Evolutionary conservation across 1,140 invertebrate genomes (phyloP).

Genomic region (Cyclina sinensis): DNA sequence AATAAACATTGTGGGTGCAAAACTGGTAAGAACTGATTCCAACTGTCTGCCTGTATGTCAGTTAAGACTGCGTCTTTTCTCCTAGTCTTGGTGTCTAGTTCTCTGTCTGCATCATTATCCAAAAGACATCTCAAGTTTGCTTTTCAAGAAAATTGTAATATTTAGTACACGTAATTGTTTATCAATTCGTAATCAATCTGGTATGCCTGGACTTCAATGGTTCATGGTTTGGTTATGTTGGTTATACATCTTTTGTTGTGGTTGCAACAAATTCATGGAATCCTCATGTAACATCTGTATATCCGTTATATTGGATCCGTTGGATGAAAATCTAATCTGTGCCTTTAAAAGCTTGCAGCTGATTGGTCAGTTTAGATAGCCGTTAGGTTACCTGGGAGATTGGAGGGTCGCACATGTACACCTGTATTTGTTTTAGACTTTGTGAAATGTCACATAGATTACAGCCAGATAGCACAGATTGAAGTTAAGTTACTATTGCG

Average conservation of each 20-base stretch:
- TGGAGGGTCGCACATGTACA: conserved; percentile 36
- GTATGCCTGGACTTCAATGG: neutral
- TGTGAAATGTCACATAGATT: conserved; percentile 68
- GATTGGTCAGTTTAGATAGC: conserved; percentile 45
- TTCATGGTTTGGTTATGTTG: neutral
- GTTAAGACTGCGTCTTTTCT: too few species aligned
- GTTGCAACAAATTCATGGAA: conserved; percentile 1
- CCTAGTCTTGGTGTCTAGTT: too few species aligned
- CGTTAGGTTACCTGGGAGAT: conserved; percentile 64
- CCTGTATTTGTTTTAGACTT: conserved; percentile 68
- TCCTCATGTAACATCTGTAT: conserved; percentile 56
- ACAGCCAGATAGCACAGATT: conserved; percentile 60
- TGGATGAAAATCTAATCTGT: conserved; percentile 54
- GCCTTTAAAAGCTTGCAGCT: neutral
- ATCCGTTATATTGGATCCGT: conserved; percentile 42
- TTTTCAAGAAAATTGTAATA: too few species aligned
- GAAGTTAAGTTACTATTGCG: conserved; percentile 57
- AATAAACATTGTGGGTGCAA: too few species aligned
- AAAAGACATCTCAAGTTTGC: too few species aligned
- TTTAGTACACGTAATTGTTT: too few species aligned
- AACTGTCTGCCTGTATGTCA: too few species aligned
- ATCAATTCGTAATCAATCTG: too few species aligned
- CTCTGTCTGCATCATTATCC: too few species aligned
- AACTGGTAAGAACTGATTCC: too few species aligned
- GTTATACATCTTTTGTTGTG: neutral